Conservation (phyloP, 2,888 invertebrate species). For the Sicus ferrugineus region DNA sequence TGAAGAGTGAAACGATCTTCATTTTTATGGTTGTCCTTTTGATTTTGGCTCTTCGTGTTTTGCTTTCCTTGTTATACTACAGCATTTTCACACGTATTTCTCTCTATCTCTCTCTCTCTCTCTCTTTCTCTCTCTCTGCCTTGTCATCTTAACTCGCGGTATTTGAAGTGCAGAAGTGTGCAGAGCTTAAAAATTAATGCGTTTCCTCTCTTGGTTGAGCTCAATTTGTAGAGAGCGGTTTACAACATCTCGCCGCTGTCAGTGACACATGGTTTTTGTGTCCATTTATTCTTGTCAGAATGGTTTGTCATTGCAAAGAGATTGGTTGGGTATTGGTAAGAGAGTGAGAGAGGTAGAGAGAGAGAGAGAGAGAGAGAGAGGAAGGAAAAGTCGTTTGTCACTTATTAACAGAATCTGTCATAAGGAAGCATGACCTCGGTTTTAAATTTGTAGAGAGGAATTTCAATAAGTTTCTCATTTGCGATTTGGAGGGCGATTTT, state of each 20-base stretch:
- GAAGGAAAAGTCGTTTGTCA: slow-evolving; percentile 19
- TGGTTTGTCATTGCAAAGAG: not conserved
- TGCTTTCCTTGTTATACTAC: no score
- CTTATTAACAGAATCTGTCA: not conserved
- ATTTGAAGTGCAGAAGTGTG: not conserved
- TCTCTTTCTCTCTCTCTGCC: not conserved
- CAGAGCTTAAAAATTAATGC: slow-evolving; percentile 29
- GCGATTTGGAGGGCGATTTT: no score
- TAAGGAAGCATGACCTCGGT: not conserved
- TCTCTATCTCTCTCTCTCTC: no score
- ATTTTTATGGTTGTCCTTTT: no score
- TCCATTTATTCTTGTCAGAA: slow-evolving; percentile 12
- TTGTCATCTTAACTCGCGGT: not conserved
- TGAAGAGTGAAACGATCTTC: no score
- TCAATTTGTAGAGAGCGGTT: slow-evolving; percentile 28
- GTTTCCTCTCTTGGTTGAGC: slow-evolving; percentile 8
- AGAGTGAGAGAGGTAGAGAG: not conserved
- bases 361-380: not conserved
- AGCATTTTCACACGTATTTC: no score
- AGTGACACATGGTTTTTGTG: slow-evolving; percentile 24
- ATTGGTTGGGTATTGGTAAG: no score
- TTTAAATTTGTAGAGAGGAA: no score
- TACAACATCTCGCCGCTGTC: slow-evolving; percentile 35
- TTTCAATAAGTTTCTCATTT: no score
- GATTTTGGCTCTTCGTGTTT: no score